phyloP scores from a whole-genome alignment of 2,888 invertebrate species.

The Epirrita christyi region DNA sequence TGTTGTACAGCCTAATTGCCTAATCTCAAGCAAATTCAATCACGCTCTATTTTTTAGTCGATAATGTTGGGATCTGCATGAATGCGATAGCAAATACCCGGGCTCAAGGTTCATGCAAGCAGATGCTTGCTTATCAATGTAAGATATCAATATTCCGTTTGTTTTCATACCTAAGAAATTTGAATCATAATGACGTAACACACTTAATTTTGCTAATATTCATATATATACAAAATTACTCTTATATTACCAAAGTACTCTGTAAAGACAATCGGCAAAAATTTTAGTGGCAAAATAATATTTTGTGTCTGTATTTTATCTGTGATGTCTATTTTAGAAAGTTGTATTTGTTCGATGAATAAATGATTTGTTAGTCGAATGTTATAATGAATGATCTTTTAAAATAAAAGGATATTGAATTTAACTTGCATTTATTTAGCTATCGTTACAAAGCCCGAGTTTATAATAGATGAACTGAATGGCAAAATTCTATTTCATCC shows the following conservation, averaged over 20 bases:
- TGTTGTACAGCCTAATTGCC: too few species aligned
- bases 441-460: too few species aligned
- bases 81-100: too few species aligned
- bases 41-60: too few species aligned
- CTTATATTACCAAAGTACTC: slow-evolving; percentile 20
- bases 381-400: slow-evolving; percentile 69
- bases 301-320: slow-evolving; percentile 80
- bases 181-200: neutral
- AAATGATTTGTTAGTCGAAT: slow-evolving; percentile 65
- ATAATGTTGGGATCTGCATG: too few species aligned
- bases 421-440: neutral
- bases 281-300: slow-evolving; percentile 61
- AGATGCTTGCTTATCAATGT: neutral
- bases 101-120: too few species aligned
- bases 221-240: slow-evolving; percentile 15
- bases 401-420: slow-evolving; percentile 66
- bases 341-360: slow-evolving; percentile 62
- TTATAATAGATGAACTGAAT: too few species aligned
- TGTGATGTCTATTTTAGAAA: slow-evolving; percentile 81
- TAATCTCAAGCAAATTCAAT: too few species aligned
- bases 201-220: slow-evolving; percentile 20
- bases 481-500: too few species aligned
- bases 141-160: neutral
- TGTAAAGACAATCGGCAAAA: slow-evolving; percentile 39
- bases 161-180: neutral